Percentiles rank a stretch among this genome's conserved stretches.
Conservation (phyloP, 2,797 vertebrate species). For the Parauchenoglanis punctatus region DNA sequence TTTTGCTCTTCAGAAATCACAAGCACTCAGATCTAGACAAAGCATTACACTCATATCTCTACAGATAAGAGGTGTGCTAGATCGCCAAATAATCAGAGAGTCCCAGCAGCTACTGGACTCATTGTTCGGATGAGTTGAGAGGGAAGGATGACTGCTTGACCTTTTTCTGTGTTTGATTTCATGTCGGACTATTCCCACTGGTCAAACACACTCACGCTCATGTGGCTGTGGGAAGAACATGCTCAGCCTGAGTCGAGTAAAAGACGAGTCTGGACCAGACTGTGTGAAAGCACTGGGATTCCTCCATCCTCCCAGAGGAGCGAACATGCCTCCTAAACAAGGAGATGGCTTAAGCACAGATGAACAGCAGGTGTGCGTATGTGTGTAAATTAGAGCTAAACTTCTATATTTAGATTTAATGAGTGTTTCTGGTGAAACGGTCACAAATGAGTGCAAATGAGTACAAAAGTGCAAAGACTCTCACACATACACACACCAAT, state of each 20-base stretch:
- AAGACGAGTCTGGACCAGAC: constrained; percentile 34
- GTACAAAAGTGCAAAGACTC: constrained; percentile 14
- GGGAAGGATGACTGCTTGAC: constrained; percentile 23
- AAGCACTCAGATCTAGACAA: constrained; percentile 57
- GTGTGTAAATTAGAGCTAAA: neutral
- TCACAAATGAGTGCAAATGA: constrained; percentile 25
- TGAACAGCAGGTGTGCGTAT: constrained; percentile 14
- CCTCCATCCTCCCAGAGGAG: constrained; percentile 29
- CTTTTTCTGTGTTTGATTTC: constrained; percentile 50
- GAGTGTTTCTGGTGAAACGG: constrained; percentile 48
- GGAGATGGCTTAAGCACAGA: neutral
- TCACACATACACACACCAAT: constrained; percentile 20
- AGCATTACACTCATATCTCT: constrained; percentile 37
- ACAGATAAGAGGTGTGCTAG: constrained; percentile 10
- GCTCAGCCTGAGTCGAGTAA: constrained; percentile 17
- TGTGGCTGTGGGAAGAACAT: constrained; percentile 25
- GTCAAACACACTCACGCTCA: constrained; percentile 41
- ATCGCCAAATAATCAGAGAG: constrained; percentile 10
- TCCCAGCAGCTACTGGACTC: constrained; percentile 31
- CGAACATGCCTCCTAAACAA: constrained; percentile 1
- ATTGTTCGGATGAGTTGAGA: constrained; percentile 30
- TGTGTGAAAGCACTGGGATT: constrained; percentile 37
- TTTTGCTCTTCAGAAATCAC: constrained; percentile 69
- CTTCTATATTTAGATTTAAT: constrained; percentile 60
- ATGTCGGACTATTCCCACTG: constrained; percentile 40